Evolutionary conservation across 2,888 invertebrate genomes (phyloP), one percentile per base, ranked within the genome.

Genomic region (Sphaerophoria rueppellii): DNA sequence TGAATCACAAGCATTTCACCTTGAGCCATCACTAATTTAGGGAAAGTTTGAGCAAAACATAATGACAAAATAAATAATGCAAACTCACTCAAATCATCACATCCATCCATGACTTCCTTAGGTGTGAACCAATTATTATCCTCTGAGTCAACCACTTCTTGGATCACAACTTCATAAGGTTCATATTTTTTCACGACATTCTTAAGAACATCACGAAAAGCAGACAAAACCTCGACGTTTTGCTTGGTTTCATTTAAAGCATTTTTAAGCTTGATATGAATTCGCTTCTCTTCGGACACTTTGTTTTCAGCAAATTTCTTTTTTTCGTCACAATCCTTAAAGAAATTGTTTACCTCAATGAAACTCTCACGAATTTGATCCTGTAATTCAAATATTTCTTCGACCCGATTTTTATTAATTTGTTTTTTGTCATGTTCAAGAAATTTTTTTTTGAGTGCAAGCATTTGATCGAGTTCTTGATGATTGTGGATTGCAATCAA

Each of bases 51-150:
- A 9, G 9, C 9, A 4, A 43, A 43, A 43, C 9, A 43, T 6
- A 43, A 43, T 6, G 12, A 43, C 4, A 9, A 43, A 43, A 43
- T 2, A 40, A 40, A 40, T 9, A 11, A 6, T 6, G 11, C 6
- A 6, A 2, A 87, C 88, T 79, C 87, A 92, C 92, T 91, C 34
- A 92, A 69, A 0, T 91, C 92, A 89, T 92, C 92, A 76, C 91
- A 91, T 0, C 91, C 89, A 82, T 90, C 90, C 57, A 91, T 90
- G 63, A 91, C 91, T 82, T 92, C 92, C 35, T 91, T 91, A 0
- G 24, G 24, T 2, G 90, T 87, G 91, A 90, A 1, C 76, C 89
- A 90, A 11, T 90, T 89, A 11, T 90, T 89, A 73, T 90, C 90
- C 0, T 89, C 89, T 34, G 88, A 86, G 6, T 88, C 61, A 0